Percentiles rank a stretch among this genome's conserved stretches.
Evolutionary conservation across 2,113 vertebrate genomes (phyloP).

Genomic region (Petaurus breviceps): DNA sequence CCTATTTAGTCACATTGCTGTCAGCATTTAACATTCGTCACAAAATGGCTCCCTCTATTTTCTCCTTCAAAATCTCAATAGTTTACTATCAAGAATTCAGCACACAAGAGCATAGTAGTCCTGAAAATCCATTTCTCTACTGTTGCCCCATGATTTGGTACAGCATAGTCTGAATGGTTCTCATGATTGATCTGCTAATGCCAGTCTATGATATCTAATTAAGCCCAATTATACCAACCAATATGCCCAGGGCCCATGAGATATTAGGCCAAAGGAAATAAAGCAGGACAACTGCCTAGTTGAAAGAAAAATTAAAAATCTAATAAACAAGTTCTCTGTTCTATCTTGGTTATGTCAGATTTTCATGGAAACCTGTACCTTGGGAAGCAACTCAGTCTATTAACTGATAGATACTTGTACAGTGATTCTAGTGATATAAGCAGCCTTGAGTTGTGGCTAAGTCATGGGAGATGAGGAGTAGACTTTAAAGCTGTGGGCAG

Average conservation of each 20-base stretch:
- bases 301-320: background rate
- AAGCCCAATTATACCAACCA: background rate
- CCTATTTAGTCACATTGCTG: background rate
- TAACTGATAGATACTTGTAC: background rate
- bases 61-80: background rate
- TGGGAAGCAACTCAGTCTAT: background rate
- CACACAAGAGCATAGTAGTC: accelerated
- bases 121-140: background rate
- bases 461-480: background rate
- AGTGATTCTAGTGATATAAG: background rate
- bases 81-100: too few relatives aligned
- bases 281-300: background rate
- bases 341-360: background rate
- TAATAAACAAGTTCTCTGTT: background rate
- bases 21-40: background rate
- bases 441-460: background rate
- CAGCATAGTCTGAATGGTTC: background rate
- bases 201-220: background rate
- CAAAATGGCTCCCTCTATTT: background rate
- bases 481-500: background rate
- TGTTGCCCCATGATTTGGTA: background rate
- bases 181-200: background rate
- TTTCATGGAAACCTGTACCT: background rate
- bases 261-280: slow-evolving; percentile 6
- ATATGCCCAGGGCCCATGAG: background rate